Evolutionary conservation across 1,140 invertebrate species (phyloP).

Genomic region (Drosophila grimshawi): DNA sequence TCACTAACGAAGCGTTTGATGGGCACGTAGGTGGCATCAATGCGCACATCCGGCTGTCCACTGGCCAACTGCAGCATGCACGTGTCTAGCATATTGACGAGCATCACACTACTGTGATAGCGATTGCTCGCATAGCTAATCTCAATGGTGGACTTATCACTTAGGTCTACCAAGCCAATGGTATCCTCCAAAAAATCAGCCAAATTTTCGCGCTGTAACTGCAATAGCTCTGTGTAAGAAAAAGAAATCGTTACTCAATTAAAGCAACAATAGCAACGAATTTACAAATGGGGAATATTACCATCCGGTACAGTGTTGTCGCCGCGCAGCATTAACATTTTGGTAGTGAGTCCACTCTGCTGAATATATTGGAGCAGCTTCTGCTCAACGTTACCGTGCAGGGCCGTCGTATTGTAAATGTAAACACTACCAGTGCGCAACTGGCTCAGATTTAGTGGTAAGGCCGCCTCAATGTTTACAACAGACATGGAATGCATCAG

Average conservation of each 20-base stretch:
- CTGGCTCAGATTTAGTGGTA: conserved; percentile 56
- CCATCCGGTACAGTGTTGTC: conserved; percentile 47
- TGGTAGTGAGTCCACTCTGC: conserved; percentile 40
- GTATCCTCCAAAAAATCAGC: conserved; percentile 68
- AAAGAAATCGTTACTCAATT: background rate
- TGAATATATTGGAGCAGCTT: conserved; percentile 61
- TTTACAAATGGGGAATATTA: background rate
- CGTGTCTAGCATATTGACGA: conserved; percentile 73
- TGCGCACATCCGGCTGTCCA: conserved; percentile 18
- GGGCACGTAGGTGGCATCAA: conserved; percentile 65
- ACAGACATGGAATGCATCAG: conserved; percentile 67
- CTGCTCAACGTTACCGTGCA: conserved; percentile 54
- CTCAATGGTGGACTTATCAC: conserved; percentile 23
- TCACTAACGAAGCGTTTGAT: conserved; percentile 65
- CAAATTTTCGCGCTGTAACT: conserved; percentile 64
- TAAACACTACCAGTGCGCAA: conserved; percentile 59
- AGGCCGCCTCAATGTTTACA: conserved; percentile 53
- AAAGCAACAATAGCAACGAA: background rate
- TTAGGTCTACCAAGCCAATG: conserved; percentile 60
- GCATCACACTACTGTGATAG: conserved; percentile 75
- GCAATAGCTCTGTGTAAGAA: conserved; percentile 45
- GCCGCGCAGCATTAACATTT: conserved; percentile 41
- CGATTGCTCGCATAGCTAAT: conserved; percentile 75
- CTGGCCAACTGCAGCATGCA: conserved; percentile 52
- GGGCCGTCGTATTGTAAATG: conserved; percentile 60